Conservation (phyloP, 2,113 vertebrate species). For the Albula glossodonta region DNA sequence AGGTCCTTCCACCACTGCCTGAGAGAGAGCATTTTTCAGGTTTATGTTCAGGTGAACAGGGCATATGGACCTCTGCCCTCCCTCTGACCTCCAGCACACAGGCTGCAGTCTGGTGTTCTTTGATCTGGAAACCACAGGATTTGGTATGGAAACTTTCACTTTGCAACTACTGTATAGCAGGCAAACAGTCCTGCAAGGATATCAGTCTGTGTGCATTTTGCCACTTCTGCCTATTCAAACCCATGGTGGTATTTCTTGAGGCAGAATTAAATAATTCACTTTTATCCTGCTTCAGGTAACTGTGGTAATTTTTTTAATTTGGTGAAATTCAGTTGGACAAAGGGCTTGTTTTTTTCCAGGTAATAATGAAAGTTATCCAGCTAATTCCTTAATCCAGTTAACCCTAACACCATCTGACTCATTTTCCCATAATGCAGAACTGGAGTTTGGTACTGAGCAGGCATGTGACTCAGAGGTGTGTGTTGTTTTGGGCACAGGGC, state of each 20-base stretch:
- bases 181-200: neutral
- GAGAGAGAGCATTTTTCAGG: no score
- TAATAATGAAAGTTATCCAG: no score
- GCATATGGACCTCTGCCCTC: neutral
- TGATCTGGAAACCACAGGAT: conserved; percentile 70
- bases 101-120: conserved; percentile 55
- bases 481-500: conserved; percentile 17
- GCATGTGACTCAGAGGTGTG: neutral
- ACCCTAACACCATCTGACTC: no score
- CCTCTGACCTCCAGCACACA: neutral
- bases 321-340: no score
- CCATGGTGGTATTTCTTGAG: no score
- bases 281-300: no score
- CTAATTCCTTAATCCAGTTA: no score
- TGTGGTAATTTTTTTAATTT: no score
- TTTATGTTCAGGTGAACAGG: neutral
- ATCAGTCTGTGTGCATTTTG: neutral
- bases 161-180: neutral
- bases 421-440: no score
- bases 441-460: no score
- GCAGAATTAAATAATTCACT: no score
- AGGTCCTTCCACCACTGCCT: neutral
- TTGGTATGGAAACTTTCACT: conserved; percentile 45
- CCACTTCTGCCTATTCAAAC: neutral
- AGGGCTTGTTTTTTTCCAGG: no score